phyloP scores from a whole-genome alignment of 2,113 vertebrate species.

The Mirounga angustirostris region DNA sequence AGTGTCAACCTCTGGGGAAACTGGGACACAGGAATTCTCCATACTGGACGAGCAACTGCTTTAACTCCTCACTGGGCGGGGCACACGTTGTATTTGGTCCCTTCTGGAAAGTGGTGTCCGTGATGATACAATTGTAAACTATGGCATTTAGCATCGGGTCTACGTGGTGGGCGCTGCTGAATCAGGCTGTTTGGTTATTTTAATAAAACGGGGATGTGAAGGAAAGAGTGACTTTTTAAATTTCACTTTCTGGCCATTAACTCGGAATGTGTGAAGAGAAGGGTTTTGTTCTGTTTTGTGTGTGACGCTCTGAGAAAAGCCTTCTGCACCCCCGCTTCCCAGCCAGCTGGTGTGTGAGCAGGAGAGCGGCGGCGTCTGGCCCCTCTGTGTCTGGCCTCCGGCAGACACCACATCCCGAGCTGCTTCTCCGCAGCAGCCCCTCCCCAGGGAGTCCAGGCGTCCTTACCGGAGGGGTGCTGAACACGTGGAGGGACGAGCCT shows the following conservation, averaged over 20 bases:
- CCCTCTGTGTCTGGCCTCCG: neutral
- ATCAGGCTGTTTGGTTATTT: neutral
- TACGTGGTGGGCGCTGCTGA: too few species aligned
- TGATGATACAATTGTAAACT: neutral
- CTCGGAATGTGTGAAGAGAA: too few species aligned
- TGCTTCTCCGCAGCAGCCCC: neutral
- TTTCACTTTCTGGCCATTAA: neutral
- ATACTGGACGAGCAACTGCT: fast-evolving
- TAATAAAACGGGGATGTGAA: neutral
- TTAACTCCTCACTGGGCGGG: too few species aligned
- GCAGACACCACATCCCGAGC: fast-evolving
- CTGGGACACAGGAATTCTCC: neutral
- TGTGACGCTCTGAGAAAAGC: neutral
- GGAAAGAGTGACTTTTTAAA: neutral
- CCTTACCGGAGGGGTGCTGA: conserved; percentile 94
- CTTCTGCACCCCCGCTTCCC: neutral
- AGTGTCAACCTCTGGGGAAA: fast-evolving
- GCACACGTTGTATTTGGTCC: fast-evolving
- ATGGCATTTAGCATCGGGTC: neutral
- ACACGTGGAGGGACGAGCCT: conserved; percentile 93
- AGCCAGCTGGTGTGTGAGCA: too few species aligned
- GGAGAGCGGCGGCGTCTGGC: neutral
- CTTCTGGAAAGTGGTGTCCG: too few species aligned
- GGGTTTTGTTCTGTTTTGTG: neutral
- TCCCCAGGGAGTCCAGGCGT: neutral